Evolutionary conservation across 2,113 vertebrate species (phyloP).

Genomic region (Fregata magnificens): DNA sequence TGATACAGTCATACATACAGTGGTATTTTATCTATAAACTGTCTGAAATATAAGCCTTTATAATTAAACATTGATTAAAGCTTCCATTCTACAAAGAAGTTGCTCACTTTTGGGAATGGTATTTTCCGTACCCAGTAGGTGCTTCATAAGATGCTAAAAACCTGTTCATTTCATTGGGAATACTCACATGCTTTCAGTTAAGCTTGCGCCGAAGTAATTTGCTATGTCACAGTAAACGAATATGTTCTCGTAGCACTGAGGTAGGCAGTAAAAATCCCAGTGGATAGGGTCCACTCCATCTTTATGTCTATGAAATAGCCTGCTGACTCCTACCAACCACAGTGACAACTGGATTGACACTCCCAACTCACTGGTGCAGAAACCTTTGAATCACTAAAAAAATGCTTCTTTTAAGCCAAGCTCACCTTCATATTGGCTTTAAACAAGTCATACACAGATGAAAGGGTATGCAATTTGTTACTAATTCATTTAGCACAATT

Average conservation of each 20-base stretch:
- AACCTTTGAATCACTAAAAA: not conserved
- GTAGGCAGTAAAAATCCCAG: not conserved
- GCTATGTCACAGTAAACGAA: fast-evolving
- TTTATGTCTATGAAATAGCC: not conserved
- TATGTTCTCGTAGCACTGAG: not conserved
- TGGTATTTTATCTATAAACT: not conserved
- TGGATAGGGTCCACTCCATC: not conserved
- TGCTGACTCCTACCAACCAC: not conserved
- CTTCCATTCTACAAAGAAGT: not conserved
- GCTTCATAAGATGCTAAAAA: not conserved
- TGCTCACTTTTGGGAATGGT: not conserved
- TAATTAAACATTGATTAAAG: not conserved
- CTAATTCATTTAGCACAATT: not conserved
- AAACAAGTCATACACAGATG: not conserved
- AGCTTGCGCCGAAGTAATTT: not conserved
- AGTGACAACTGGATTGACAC: not conserved
- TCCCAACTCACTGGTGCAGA: not conserved
- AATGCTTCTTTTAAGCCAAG: not conserved
- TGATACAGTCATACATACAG: not conserved
- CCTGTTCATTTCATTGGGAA: not conserved
- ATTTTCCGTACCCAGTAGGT: not conserved
- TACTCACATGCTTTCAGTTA: not conserved
- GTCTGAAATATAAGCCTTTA: not conserved
- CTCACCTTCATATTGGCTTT: not conserved
- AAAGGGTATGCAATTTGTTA: not conserved